phyloP scores from a whole-genome alignment of 2,888 invertebrate species.

The Eristalis tenax region DNA sequence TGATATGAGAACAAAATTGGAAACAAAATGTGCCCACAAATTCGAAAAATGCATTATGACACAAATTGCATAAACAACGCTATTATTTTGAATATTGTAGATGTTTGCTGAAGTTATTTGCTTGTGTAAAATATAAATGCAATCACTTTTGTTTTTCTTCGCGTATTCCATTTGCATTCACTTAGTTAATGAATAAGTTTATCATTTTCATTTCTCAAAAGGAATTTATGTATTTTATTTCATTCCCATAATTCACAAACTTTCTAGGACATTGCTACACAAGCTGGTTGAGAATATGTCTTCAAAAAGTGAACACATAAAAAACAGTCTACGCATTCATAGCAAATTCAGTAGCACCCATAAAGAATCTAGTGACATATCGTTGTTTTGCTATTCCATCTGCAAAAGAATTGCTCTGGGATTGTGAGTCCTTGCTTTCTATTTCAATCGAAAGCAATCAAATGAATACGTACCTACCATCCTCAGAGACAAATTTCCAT shows the following conservation, averaged over 20 bases:
- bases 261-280: not conserved
- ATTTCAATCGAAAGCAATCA: slow-evolving; percentile 5
- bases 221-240: not conserved
- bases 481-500: slow-evolving; percentile 4
- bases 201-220: not conserved
- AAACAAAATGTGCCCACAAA: too few species aligned
- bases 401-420: slow-evolving; percentile 1
- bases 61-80: too few species aligned
- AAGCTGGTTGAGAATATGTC: not conserved
- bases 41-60: too few species aligned
- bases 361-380: slow-evolving; percentile 1
- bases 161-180: not conserved
- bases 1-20: too few species aligned
- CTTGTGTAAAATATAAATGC: not conserved
- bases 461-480: not conserved
- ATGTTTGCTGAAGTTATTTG: not conserved
- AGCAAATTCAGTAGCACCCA: not conserved
- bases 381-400: not conserved
- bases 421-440: slow-evolving; percentile 3
- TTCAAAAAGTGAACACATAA: not conserved
- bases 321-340: slow-evolving; percentile 1
- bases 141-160: not conserved
- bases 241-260: not conserved
- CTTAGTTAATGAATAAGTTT: not conserved
- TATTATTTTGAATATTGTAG: too few species aligned